phyloP scores from a whole-genome alignment of 2,888 invertebrate species.

The Netelia fuscicornis region DNA sequence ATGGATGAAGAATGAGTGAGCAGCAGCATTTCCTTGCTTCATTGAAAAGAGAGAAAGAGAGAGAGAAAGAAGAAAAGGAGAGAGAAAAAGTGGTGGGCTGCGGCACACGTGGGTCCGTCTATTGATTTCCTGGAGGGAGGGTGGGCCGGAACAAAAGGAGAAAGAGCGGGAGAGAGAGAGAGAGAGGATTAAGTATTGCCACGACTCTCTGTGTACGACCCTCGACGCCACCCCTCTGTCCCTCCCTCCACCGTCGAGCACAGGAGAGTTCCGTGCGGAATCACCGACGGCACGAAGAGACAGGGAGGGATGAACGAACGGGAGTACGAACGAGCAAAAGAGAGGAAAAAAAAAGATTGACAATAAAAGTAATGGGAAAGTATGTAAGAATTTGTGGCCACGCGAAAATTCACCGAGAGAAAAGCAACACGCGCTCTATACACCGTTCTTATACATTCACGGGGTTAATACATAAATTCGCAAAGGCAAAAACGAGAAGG shows the following conservation, averaged over 20 bases:
- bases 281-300: constrained; percentile 53
- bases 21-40: constrained; percentile 44
- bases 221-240: constrained; percentile 28
- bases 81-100: constrained; percentile 66
- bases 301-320: constrained; percentile 17
- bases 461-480: background rate
- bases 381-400: constrained; percentile 36
- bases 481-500: background rate
- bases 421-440: background rate
- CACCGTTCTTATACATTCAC: background rate
- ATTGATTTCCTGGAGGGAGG: constrained; percentile 75
- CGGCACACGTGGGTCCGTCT: constrained; percentile 72
- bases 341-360: constrained; percentile 29
- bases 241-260: constrained; percentile 23
- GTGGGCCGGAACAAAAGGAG: constrained; percentile 61
- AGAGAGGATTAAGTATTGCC: constrained; percentile 79
- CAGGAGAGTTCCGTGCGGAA: constrained; percentile 31
- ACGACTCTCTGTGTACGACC: constrained; percentile 61
- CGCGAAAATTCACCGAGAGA: background rate
- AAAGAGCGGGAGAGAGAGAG: constrained; percentile 55
- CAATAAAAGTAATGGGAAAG: constrained; percentile 37
- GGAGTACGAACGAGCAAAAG: constrained; percentile 4
- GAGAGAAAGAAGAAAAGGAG: constrained; percentile 35
- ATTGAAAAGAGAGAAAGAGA: constrained; percentile 24
- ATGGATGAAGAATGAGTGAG: constrained; percentile 3